Evolutionary conservation across 2,797 vertebrate genomes (phyloP).

Genomic region (Dendrocincla fuliginosa): DNA sequence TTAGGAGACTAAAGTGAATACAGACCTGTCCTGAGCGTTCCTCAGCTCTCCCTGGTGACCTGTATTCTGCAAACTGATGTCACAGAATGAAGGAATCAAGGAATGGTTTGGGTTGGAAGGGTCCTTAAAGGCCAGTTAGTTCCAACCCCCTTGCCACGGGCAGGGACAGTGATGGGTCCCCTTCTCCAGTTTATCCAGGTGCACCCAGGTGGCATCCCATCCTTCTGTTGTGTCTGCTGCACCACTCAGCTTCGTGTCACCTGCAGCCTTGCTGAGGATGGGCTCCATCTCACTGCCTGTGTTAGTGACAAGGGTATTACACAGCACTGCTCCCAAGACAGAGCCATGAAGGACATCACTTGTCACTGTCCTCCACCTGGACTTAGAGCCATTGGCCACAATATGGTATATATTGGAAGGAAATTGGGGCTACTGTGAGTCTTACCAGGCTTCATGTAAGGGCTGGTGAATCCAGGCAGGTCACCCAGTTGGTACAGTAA

Average conservation of each 20-base stretch:
- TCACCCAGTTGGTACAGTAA: neutral
- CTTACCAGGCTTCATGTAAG: neutral
- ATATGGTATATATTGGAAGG: neutral
- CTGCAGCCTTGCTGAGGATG: neutral
- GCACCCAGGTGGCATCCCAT: neutral
- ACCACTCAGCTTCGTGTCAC: neutral
- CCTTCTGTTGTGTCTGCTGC: neutral
- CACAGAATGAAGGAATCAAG: neutral
- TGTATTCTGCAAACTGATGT: neutral
- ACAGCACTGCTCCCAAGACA: neutral
- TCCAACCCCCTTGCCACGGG: accelerated
- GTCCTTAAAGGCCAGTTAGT: neutral
- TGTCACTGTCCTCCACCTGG: neutral
- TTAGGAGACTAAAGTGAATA: neutral
- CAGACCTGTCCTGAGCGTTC: neutral
- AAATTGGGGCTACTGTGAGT: neutral
- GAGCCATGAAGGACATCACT: neutral
- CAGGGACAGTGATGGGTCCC: neutral
- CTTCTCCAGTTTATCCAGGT: neutral
- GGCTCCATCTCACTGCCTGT: neutral
- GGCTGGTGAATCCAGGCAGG: neutral
- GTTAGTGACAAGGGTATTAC: neutral
- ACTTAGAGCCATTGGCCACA: neutral
- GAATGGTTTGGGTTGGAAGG: neutral
- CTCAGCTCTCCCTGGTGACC: neutral